Percentiles rank a stretch among this genome's conserved stretches.
Evolutionary conservation across 2,888 invertebrate species (phyloP).

Genomic region (Villa cingulata): DNA sequence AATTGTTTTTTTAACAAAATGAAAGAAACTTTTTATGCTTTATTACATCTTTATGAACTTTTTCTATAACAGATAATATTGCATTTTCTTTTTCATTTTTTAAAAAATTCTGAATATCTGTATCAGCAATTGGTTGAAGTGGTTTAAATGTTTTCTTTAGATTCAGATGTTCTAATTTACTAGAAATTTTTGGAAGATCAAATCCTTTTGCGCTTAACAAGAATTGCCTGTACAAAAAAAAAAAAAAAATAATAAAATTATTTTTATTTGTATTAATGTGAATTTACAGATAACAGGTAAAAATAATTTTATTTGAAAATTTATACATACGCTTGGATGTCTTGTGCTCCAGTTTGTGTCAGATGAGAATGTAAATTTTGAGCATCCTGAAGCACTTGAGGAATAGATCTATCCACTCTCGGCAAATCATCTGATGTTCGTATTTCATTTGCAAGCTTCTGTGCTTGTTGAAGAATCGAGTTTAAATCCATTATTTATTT

Average conservation of each 20-base stretch:
- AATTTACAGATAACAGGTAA: not conserved
- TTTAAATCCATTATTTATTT: slow-evolving; percentile 51
- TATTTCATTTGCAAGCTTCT: slow-evolving; percentile 79
- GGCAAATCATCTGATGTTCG: slow-evolving; percentile 73
- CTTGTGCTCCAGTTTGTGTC: slow-evolving; percentile 71
- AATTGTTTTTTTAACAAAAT: no score
- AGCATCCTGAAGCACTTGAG: slow-evolving; percentile 84
- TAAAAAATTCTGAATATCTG: slow-evolving; percentile 79
- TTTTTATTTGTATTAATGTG: not conserved
- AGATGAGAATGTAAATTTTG: slow-evolving; percentile 78
- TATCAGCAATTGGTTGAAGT: slow-evolving; percentile 77
- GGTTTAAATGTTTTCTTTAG: slow-evolving; percentile 78
- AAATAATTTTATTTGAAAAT: not conserved
- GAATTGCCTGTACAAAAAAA: slow-evolving; percentile 73
- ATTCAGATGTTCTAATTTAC: slow-evolving; percentile 78
- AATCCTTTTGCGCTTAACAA: slow-evolving; percentile 84
- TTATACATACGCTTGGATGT: slow-evolving; percentile 76
- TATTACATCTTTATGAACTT: slow-evolving; percentile 68
- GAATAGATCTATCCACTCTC: slow-evolving; percentile 74
- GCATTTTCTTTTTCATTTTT: slow-evolving; percentile 92
- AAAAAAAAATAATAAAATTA: slow-evolving; percentile 16
- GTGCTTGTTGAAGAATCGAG: slow-evolving; percentile 79
- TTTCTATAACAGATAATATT: slow-evolving; percentile 79
- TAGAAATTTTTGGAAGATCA: slow-evolving; percentile 84
- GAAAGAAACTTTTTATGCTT: not conserved